Percentiles rank a stretch among this genome's conserved stretches.
These are phyloP conservation scores for Aleadryas rufinucha DNA, from an alignment of 2,113 vertebrate species.

Conservation along the genomic window DNA sequence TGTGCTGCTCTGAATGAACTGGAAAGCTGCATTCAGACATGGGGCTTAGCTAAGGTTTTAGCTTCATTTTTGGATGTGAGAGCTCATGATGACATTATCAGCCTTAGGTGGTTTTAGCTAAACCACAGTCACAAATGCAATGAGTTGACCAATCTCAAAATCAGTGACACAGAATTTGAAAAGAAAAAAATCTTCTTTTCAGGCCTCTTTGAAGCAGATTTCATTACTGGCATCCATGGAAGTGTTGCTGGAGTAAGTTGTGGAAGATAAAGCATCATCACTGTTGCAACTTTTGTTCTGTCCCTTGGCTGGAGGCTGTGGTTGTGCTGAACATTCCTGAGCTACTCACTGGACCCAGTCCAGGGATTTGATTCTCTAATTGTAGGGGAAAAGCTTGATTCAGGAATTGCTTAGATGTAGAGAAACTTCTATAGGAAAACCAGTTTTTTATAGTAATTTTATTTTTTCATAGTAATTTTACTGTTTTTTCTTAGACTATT, in stretches of 20 bases:
- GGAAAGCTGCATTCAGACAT: conserved; percentile 12
- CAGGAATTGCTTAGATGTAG: background rate
- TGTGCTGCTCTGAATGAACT: conserved; percentile 1
- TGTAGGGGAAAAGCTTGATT: background rate
- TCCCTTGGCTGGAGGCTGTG: background rate
- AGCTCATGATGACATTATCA: background rate
- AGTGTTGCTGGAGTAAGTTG: background rate
- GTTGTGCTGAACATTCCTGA: background rate
- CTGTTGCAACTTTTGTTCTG: conserved; percentile 14
- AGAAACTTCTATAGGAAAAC: background rate
- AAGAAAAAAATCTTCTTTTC: background rate
- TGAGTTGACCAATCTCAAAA: background rate
- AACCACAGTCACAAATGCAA: background rate
- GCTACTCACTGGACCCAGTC: background rate
- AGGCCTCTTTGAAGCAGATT: background rate
- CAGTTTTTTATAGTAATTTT: background rate
- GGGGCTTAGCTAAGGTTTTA: conserved; percentile 6
- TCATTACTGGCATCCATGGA: background rate
- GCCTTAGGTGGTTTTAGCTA: background rate
- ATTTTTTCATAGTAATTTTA: background rate
- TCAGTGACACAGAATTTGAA: background rate
- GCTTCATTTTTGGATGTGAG: background rate
- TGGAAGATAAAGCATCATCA: background rate
- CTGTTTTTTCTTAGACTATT: background rate
- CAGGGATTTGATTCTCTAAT: background rate